phyloP scores from a whole-genome alignment of 30 jellyfish, hydroid and myxozoan genomes.

The Cassiopea andromeda region DNA sequence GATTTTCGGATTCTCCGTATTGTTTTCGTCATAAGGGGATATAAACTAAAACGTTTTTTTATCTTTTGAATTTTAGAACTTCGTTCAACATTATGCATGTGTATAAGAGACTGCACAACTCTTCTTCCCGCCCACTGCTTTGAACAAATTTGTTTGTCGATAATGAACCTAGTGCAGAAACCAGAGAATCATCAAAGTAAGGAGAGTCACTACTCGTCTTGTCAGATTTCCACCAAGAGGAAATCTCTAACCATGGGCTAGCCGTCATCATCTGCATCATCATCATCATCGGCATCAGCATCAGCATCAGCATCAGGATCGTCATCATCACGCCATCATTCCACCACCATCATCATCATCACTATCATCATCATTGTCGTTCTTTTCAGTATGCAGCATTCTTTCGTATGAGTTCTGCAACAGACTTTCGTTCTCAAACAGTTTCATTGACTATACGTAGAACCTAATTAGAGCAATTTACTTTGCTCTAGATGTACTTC shows the following conservation, averaged over 20 bases:
- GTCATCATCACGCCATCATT: not conserved
- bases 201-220: not conserved
- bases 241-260: not conserved
- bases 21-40: not conserved
- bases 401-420: too few species aligned
- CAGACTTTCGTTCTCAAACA: too few species aligned
- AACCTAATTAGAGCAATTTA: not conserved
- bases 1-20: not conserved
- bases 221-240: not conserved
- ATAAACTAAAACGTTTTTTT: not conserved
- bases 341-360: not conserved
- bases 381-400: not conserved
- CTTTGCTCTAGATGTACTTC: not conserved
- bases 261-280: not conserved
- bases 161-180: conserved; percentile 11
- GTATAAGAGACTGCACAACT: conserved; percentile 46
- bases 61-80: conserved; percentile 29
- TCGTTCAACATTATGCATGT: conserved; percentile 20
- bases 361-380: not conserved
- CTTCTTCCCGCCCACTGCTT: conserved; percentile 50
- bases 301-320: not conserved
- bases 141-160: conserved; percentile 32
- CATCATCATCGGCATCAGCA: not conserved
- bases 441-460: not conserved
- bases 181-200: conserved; percentile 21